Evolutionary conservation across 2,797 vertebrate genomes (phyloP), one percentile per base, ranked within the genome.

Genomic region (Bovichtus variegatus): DNA sequence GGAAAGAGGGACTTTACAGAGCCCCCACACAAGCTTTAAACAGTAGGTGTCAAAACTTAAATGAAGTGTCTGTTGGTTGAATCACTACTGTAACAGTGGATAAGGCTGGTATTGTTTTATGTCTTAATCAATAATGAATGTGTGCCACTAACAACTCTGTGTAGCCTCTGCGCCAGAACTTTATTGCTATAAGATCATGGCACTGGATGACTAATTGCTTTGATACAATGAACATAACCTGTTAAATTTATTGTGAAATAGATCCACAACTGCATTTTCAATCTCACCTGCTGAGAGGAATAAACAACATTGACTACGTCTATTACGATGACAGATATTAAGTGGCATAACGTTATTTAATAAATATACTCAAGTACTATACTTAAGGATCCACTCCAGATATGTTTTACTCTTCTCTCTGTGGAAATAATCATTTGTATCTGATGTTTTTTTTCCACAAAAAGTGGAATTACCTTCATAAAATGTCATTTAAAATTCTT

Each of bases 71-170:
- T 78, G 49, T 19, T 58, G 57, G 41, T 44, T 60, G 4, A 78
- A 40, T 71, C 43, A 9, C 12, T 31, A 9, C 68, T 68, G 40
- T 43, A 47, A 62, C 34, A 62, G n/a, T 81, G 25, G 18, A 69
- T 29, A 55, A 46, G 29, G 23, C 41, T 75, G 38, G 5, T 13
- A 23, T 68, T 80, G 63, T 68, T 81, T 65, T 19, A 59, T 58
- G 21, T 53, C 46, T 21, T 47, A 76, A 59, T 31, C 15, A 75
- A 58, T 23, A 59, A 19, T 74, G 8, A 58, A 68, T 83, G 73
- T 53, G 54, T 46, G 41, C 58, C 57, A 40, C 12, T 67, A 40
- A 62, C 25, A 60, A 57, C 51, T 11, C 50, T 72, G 23, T 53
- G 36, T 25, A 49, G 23, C 34, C 29, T 73, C 55, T 46, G 59